Conservation (phyloP, 2,113 vertebrate species). For the Panthera leo region DNA sequence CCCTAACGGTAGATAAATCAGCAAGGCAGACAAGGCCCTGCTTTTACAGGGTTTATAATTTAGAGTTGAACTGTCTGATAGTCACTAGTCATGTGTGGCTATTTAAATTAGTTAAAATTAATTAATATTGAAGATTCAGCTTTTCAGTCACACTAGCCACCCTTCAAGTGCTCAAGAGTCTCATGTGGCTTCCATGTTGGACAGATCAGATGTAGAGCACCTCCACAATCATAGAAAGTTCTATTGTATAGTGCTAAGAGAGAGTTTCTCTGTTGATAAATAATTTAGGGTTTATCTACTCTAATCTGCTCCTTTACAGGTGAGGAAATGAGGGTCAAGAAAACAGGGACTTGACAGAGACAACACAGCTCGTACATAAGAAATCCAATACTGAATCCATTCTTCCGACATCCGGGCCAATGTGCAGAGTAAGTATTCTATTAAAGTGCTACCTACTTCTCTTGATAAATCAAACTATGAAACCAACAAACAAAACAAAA, state of each 20-base stretch:
- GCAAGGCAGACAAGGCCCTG: background rate
- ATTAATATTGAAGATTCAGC: background rate
- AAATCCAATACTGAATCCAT: background rate
- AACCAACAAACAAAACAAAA: slow-evolving; percentile 1
- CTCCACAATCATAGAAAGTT: background rate
- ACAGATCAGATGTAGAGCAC: background rate
- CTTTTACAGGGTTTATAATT: background rate
- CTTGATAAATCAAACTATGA: background rate
- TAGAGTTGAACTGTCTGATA: background rate
- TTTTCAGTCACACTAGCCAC: background rate
- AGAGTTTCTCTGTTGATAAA: background rate
- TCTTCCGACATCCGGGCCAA: background rate
- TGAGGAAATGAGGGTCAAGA: background rate
- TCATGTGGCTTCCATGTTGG: background rate
- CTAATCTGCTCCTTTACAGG: background rate
- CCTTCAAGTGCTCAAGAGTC: background rate
- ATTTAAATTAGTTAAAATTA: slow-evolving; percentile 16
- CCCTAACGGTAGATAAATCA: background rate
- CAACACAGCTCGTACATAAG: background rate
- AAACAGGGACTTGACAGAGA: background rate
- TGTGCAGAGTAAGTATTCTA: background rate
- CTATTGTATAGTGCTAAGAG: background rate
- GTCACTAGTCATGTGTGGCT: background rate
- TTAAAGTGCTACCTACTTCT: background rate
- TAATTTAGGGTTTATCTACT: background rate